These are phyloP conservation scores for Pyrocoelia pectoralis DNA, from an alignment of 2,888 invertebrate species.

Conservation along the genomic window DNA sequence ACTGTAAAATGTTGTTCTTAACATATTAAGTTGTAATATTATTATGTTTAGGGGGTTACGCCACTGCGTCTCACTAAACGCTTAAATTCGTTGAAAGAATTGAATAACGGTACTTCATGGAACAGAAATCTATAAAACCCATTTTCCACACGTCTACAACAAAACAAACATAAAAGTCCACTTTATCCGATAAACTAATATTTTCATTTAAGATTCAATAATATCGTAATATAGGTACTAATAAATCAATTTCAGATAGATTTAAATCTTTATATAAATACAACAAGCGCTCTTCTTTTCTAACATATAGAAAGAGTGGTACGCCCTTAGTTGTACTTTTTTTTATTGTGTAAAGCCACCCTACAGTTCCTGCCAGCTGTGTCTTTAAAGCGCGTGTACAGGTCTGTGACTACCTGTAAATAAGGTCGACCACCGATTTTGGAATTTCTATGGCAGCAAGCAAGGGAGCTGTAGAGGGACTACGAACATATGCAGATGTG, in stretches of 20 bases:
- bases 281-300: constrained; percentile 6
- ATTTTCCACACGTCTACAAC: neutral
- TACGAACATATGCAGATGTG: constrained; percentile 42
- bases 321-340: constrained; percentile 14
- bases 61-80: neutral
- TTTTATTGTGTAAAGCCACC: constrained; percentile 26
- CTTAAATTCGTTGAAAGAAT: neutral
- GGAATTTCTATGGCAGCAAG: constrained; percentile 24
- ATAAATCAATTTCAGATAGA: constrained; percentile 2
- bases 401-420: constrained; percentile 33
- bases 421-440: constrained; percentile 32
- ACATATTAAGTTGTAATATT: too few species aligned
- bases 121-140: constrained; percentile 9
- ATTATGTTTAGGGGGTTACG: too few species aligned
- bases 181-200: neutral
- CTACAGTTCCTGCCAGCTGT: constrained; percentile 35
- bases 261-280: constrained; percentile 11
- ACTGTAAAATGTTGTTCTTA: too few species aligned
- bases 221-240: neutral
- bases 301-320: neutral
- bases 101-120: constrained; percentile 7
- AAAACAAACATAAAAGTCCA: neutral
- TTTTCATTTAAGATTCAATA: neutral
- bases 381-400: constrained; percentile 19
- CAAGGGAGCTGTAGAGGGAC: constrained; percentile 25